A percentile compares a stretch with the other conserved stretches of the same genome.
phyloP scores from a whole-genome alignment of 2,113 vertebrate genomes.

The Sebastes fasciatus region DNA sequence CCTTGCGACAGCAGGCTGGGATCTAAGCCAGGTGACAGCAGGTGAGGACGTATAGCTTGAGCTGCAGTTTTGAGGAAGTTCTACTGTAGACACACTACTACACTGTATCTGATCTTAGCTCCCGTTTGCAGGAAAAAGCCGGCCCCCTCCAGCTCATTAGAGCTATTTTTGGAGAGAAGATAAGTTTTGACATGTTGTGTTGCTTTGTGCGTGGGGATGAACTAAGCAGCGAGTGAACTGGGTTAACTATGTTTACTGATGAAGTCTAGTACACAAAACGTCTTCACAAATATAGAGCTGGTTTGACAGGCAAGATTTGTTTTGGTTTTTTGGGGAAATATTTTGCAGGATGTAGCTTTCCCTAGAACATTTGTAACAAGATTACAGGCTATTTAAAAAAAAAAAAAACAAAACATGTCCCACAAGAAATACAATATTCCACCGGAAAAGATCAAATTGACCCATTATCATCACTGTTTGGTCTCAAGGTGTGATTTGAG shows the following conservation, averaged over 20 bases:
- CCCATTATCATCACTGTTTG: slow-evolving; percentile 1
- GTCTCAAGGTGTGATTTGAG: slow-evolving; percentile 13
- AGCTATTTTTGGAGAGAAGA: slow-evolving; percentile 65
- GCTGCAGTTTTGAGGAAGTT: slow-evolving; percentile 53
- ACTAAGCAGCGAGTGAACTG: slow-evolving; percentile 49
- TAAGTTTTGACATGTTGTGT: slow-evolving; percentile 60
- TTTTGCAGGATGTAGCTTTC: slow-evolving; percentile 21
- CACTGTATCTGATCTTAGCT: slow-evolving; percentile 45
- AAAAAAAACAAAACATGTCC: neutral
- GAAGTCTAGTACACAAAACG: slow-evolving; percentile 18
- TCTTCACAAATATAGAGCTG: neutral
- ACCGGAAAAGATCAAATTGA: neutral
- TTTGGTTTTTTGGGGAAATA: neutral
- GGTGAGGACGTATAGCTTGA: slow-evolving; percentile 45
- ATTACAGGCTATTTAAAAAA: slow-evolving; percentile 9
- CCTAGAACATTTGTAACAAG: slow-evolving; percentile 23
- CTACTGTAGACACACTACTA: slow-evolving; percentile 30
- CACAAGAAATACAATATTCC: neutral
- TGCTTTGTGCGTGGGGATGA: slow-evolving; percentile 33
- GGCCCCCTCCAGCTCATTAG: slow-evolving; percentile 51
- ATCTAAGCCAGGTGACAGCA: slow-evolving; percentile 59
- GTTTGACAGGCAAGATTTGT: slow-evolving; percentile 10
- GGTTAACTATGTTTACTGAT: slow-evolving; percentile 41
- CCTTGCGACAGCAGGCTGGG: slow-evolving; percentile 44
- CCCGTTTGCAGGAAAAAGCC: slow-evolving; percentile 19